These are phyloP conservation scores for Nomada hirtipes DNA, from an alignment of 2,888 invertebrate genomes.

Conservation along the genomic window DNA sequence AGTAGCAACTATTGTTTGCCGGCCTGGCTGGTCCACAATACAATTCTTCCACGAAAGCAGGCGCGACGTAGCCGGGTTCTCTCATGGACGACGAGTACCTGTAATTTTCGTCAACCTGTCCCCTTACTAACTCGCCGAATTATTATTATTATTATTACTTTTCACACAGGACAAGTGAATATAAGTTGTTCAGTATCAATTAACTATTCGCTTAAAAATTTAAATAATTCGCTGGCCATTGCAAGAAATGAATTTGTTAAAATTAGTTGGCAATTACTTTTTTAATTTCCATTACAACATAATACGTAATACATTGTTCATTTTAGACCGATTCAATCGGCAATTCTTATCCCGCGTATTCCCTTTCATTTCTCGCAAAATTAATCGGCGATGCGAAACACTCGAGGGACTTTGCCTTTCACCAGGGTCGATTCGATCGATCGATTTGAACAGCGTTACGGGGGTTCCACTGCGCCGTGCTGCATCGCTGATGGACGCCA, in stretches of 20 bases:
- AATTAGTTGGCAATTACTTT: too few species aligned
- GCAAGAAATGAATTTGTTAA: too few species aligned
- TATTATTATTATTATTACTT: too few species aligned
- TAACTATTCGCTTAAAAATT: too few species aligned
- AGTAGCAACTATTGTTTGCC: conserved; percentile 72
- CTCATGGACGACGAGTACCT: conserved; percentile 71
- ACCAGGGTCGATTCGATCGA: conserved; percentile 38
- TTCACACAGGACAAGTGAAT: too few species aligned
- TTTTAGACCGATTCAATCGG: too few species aligned
- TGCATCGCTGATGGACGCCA: conserved; percentile 32
- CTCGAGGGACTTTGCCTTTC: conserved; percentile 39
- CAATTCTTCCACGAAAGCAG: conserved; percentile 79
- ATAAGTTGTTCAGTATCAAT: too few species aligned
- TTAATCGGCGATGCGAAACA: neutral
- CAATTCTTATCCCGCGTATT: too few species aligned
- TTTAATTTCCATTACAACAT: too few species aligned
- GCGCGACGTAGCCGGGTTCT: conserved; percentile 80
- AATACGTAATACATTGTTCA: too few species aligned
- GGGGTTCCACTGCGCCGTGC: conserved; percentile 26
- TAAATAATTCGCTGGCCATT: too few species aligned
- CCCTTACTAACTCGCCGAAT: neutral
- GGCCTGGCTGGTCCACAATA: conserved; percentile 76
- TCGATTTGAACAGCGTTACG: conserved; percentile 45
- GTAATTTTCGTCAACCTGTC: conserved; percentile 11
- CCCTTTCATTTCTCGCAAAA: neutral